These are phyloP conservation scores for Potamilus streckersoni DNA, from an alignment of 1,140 invertebrate genomes.

Conservation along the genomic window DNA sequence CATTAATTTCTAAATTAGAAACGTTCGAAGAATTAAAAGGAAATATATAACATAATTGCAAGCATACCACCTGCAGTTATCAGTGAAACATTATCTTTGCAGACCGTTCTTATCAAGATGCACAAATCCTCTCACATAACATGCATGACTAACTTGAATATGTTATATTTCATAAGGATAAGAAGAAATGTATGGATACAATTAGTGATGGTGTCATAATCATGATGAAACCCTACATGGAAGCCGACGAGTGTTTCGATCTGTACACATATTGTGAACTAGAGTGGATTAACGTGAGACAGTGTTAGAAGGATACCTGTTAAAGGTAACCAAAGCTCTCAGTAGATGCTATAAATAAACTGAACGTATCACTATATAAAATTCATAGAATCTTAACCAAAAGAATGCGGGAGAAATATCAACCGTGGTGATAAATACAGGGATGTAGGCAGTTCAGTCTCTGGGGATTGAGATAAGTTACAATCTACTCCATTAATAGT, in stretches of 20 bases:
- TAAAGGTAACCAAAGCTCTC: conserved; percentile 8
- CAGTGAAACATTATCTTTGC: conserved; percentile 7
- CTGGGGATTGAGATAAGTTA: conserved; percentile 9
- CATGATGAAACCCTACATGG: conserved; percentile 11
- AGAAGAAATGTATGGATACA: conserved; percentile 9
- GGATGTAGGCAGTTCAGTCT: background rate
- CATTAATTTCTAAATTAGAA: no score
- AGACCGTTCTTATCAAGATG: background rate
- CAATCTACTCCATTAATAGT: background rate
- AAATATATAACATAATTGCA: conserved; percentile 17
- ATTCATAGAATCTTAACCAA: background rate
- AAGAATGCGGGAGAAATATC: conserved; percentile 14
- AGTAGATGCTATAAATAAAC: background rate
- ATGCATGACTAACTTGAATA: conserved; percentile 11
- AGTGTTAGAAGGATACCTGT: background rate
- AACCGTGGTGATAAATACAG: conserved; percentile 18
- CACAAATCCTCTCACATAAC: conserved; percentile 17
- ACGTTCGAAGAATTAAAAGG: conserved; percentile 8
- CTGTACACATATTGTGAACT: conserved; percentile 17
- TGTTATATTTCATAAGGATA: conserved; percentile 13
- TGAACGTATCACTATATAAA: background rate
- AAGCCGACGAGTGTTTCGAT: conserved; percentile 11
- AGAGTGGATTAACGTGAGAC: conserved; percentile 13
- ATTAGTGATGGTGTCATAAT: conserved; percentile 6
- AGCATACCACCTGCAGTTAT: conserved; percentile 12